Base-by-base conservation (phyloP, 2,797 vertebrate genomes). In the Lindbergichthys nudifrons region DNA sequence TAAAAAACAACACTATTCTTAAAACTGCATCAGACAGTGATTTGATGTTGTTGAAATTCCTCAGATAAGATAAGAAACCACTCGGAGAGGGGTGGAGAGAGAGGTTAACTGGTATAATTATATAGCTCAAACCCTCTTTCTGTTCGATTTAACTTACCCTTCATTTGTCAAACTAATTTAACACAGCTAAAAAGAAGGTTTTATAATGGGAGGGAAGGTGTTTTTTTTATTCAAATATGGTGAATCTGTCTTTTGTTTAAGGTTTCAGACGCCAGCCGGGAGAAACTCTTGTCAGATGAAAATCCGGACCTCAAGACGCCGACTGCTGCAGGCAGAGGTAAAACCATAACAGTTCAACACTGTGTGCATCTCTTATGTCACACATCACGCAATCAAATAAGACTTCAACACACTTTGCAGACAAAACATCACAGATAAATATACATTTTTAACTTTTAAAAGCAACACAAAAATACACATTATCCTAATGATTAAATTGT, bases 41-140 rank as follows among this genome's bases (percentile, higher is more conserved):
- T 73, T 65, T 59, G 32, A 60, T 72, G 36, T 48, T 67, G 16
- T 75, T 19, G 70, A 82, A 85, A 91, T 90, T 91, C 88, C 86
- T 80, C 62, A 82, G 87, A 89, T 88, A 73, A 88, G 89, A 91
- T 88, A 89, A 91, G 77, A 79, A 78, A 80, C 63, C 54, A 66
- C 84, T 88, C 62, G 63, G 69, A 83, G 54, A 63, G 58, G 63
- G 43, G 48, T 36, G 21, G n/a, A 54, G 42, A 46, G 50, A 70
- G 41, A 77, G 69, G 12, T 70, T 45, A 64, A 70, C 15, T 72
- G 32, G 1, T 65, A 43, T 59, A 56, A 75, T 80, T 36, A 36
- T 36, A 36, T 73, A 78, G 26, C 58, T 68, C 53, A 57, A 21
- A 62, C 23, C 21, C 57, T 64, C 47, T 39, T 41, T 80, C 32